phyloP scores from a whole-genome alignment of 2,888 invertebrate genomes.

The Thereva unica region DNA sequence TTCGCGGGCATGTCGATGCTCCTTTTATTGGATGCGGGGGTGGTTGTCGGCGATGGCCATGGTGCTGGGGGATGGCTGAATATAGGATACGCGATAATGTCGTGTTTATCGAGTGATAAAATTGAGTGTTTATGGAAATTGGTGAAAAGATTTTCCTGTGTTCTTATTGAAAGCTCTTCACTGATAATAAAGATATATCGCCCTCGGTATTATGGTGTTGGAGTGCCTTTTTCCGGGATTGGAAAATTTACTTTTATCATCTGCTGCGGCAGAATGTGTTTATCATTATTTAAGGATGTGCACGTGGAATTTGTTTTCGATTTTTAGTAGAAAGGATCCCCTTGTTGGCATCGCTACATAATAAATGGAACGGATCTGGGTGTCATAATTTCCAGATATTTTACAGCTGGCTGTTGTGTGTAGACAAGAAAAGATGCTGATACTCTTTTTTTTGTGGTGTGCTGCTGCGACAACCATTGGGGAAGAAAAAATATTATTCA shows the following conservation, averaged over 20 bases:
- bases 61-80: no score
- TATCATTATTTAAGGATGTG: conserved; percentile 31
- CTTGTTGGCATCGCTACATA: no score
- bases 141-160: conserved; percentile 28
- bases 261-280: conserved; percentile 18
- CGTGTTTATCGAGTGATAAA: conserved; percentile 36
- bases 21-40: conserved; percentile 15
- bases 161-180: conserved; percentile 32
- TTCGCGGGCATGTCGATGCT: conserved; percentile 18
- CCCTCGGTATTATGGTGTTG: conserved; percentile 10
- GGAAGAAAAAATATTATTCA: no score
- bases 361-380: no score
- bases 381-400: no score
- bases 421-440: no score
- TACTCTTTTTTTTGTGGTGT: no score
- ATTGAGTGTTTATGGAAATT: conserved; percentile 36
- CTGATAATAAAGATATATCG: conserved; percentile 35
- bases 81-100: conserved; percentile 29
- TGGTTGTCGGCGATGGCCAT: no score
- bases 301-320: conserved; percentile 28
- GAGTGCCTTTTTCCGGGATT: conserved; percentile 23
- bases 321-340: background rate
- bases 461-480: no score
- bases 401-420: no score
- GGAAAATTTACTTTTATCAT: conserved; percentile 10